These are phyloP conservation scores for Gambelia wislizenii DNA, from an alignment of 2,797 vertebrate genomes.

Conservation along the genomic window DNA sequence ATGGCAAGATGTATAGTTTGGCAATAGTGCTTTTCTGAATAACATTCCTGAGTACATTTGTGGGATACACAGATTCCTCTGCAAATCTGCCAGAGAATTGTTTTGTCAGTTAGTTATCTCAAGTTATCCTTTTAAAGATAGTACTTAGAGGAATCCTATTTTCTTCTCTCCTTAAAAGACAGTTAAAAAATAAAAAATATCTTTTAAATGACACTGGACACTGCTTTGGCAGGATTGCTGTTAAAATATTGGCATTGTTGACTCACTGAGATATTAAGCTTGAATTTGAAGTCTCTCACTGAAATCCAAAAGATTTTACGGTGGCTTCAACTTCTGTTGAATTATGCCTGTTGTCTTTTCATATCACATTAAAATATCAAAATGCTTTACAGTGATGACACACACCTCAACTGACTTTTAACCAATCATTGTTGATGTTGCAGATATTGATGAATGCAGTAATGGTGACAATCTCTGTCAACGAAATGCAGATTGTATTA, in stretches of 20 bases:
- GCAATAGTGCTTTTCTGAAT: not conserved
- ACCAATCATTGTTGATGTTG: constrained; percentile 48
- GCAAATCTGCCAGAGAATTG: not conserved
- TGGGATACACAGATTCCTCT: not conserved
- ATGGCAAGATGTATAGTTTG: too few relatives aligned
- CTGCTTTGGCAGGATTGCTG: not conserved
- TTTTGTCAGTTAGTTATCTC: not conserved
- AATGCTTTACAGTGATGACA: not conserved
- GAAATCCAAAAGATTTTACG: not conserved
- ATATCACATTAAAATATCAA: not conserved
- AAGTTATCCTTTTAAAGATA: not conserved
- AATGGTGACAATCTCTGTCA: constrained; percentile 85
- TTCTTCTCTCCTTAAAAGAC: not conserved
- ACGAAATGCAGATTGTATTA: constrained; percentile 87
- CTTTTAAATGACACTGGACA: not conserved
- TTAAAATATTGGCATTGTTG: not conserved
- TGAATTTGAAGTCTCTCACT: not conserved
- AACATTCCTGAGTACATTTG: not conserved
- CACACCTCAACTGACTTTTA: not conserved
- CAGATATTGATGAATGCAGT: constrained; percentile 88
- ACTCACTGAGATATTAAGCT: constrained; percentile 4
- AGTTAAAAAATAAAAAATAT: not conserved
- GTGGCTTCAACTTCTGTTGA: not conserved
- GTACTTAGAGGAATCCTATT: not conserved
- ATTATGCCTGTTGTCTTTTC: not conserved